phyloP scores from a whole-genome alignment of 2,113 vertebrate genomes.

The Dasyprocta punctata region DNA sequence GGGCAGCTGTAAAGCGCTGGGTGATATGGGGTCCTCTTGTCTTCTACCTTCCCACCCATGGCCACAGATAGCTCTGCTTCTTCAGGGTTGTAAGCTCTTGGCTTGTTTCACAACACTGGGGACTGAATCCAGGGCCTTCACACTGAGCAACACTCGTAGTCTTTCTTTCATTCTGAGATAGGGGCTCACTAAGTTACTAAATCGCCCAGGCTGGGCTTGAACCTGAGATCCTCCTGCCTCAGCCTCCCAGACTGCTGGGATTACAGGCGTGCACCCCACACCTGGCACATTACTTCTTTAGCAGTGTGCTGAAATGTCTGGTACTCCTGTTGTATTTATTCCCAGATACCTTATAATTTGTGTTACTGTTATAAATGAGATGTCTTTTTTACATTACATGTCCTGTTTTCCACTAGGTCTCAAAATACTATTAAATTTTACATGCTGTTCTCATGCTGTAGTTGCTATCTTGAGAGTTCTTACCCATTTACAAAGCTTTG shows the following conservation, averaged over 20 bases:
- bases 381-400: neutral
- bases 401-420: neutral
- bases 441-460: neutral
- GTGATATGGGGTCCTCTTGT: neutral
- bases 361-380: too few species aligned
- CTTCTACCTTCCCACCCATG: neutral
- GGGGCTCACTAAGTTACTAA: neutral
- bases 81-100: rapidly evolving
- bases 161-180: neutral
- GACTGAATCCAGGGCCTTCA: neutral
- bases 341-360: neutral
- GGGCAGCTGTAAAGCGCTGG: neutral
- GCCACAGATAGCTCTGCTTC: neutral
- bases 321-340: neutral
- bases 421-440: neutral
- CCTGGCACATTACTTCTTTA: neutral
- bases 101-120: neutral
- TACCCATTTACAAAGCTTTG: neutral
- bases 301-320: neutral
- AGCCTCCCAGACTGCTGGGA: neutral
- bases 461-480: neutral
- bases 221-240: neutral
- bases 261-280: neutral
- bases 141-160: neutral
- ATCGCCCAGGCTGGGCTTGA: neutral